Percentiles rank a stretch among this genome's conserved stretches.
Conservation (phyloP, 2,797 vertebrate genomes). For the Helarctos malayanus region DNA sequence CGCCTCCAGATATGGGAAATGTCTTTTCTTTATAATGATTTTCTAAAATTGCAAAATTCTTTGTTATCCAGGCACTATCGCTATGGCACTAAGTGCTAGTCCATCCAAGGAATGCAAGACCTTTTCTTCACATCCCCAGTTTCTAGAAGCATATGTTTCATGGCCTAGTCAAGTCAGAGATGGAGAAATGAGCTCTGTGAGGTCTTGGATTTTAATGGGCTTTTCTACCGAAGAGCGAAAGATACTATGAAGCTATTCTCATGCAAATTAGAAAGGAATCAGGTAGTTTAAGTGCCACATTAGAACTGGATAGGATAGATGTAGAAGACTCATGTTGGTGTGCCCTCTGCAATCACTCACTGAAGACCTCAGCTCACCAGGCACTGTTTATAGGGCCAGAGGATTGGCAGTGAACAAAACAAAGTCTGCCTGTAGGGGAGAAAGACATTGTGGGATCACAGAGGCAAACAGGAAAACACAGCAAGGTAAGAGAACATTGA, state of each 20-base stretch:
- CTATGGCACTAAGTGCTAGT: neutral
- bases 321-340: neutral
- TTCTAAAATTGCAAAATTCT: neutral
- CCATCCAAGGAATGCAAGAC: neutral
- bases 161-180: slow-evolving; percentile 36
- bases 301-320: neutral
- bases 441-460: neutral
- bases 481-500: neutral
- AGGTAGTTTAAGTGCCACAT: neutral
- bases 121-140: neutral
- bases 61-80: neutral
- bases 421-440: neutral
- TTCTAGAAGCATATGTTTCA: neutral
- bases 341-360: neutral
- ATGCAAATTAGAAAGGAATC: neutral
- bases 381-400: neutral
- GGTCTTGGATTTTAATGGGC: neutral
- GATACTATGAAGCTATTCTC: neutral
- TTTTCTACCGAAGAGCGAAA: slow-evolving; percentile 5
- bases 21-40: neutral
- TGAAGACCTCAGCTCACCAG: neutral
- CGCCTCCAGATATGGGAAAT: neutral
- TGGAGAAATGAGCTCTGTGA: slow-evolving; percentile 1
- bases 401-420: neutral
- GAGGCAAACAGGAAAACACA: neutral